Base-by-base conservation (phyloP, 2,888 invertebrate species). In the Drosophila mercatorum region DNA sequence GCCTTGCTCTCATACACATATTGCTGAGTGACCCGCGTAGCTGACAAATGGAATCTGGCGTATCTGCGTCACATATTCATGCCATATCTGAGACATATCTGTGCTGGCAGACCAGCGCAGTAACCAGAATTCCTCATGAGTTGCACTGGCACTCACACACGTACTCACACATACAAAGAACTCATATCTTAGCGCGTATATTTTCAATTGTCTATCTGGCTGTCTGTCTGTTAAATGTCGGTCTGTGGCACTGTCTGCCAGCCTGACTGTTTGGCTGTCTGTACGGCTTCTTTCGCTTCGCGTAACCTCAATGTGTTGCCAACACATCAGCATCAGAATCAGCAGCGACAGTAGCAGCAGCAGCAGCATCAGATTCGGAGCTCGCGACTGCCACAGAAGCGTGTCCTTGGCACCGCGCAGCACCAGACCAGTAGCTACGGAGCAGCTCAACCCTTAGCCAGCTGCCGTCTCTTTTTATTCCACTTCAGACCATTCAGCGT, bases 231-330 rank as follows among this genome's bases (percentile, higher is more conserved):
- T 62, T 34, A 49, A 41, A 26, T 53, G 40, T 58, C 38, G 49
- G 22, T 60, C 38, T 46, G 69, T 52, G 46, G 55, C 44, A n/a
- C 44, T 47, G 65, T 62, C 72, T 61, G 53, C 26, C 46, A 41
- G 57, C n/a, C 34, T 41, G 62, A 43, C 38, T 61, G 58, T 46
- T 51, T 58, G 52, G 14, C 72, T 47, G 58, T 51, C 56, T 71
- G 65, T 65, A 17, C n/a, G 60, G 68, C 59, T 72, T 53, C 76
- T 69, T 67, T 83, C 81, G 83, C 72, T 72, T 83, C 78, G 71
- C 72, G 81, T 85, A 84, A 88, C 86, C 88, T 75, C 88, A 88
- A 83, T 88, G 88, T 85, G 85, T 72, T 80, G 77, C 85, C 69
- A 75, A 77, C 69, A 77, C 78, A 77, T 73, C 74, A 77, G 60